Evolutionary conservation across 2,113 vertebrate species (phyloP), one percentile per base, ranked within the genome.

Genomic region (Ceratotherium simum): DNA sequence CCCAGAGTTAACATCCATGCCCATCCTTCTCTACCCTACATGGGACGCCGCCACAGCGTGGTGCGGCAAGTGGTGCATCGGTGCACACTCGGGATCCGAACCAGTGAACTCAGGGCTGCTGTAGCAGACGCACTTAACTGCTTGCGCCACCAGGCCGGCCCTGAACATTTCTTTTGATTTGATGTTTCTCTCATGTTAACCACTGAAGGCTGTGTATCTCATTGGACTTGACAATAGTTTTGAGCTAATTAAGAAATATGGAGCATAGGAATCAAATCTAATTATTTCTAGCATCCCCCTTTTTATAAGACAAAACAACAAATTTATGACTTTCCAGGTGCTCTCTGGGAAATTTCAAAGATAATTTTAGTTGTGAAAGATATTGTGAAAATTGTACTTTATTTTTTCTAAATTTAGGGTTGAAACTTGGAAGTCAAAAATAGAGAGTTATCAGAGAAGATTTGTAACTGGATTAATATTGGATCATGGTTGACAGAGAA

Each of bases 181-280:
- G 60, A 69, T 3, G 42, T 39, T 78, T 33, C 46, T 56, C 20
- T 20, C 48, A 48, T 46, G 29, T 65, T 78, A 86, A 86, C 36
- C 8, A 58, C 29, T 42, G 36, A 78, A 67, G 8, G 7, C 64
- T 67, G 6, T 78, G 6, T 58, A 46, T 62, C 29, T 73, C 46
- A 64, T 64, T 69, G 42, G 6, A 51, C 25, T 25, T 72, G 46
- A 42, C 7, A 36, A 94, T 36, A 80, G 4, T 81, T 92, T 73
- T 94, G 67, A 90, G 21, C 67, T 75, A 82, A 94, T n/a, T 90
- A 58, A 85, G 46, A 58, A 80, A 87, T 60, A 70, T 23, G 33
- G 39, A 60, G 5, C 11, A 12, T 70, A 39, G 25, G 31, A 79
- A 58, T 67, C 48, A 94, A 60, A 21, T 8, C 39, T 48, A 70